Evolutionary conservation across 2,888 invertebrate species (phyloP).

Genomic region (Auanema sp.): DNA sequence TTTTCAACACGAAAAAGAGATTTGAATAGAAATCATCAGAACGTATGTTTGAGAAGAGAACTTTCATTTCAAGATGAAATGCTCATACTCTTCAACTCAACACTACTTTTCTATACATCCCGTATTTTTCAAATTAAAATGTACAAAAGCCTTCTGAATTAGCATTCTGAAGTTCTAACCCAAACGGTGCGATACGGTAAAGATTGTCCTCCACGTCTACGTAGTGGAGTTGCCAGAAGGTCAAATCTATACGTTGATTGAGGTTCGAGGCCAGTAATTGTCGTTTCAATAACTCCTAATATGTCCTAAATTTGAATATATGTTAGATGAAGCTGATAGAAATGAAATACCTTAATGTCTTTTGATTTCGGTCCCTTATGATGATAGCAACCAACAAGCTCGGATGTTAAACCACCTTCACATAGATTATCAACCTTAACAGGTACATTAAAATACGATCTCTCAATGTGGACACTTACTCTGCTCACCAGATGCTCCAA

Average conservation of each 20-base stretch:
- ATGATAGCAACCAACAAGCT: conserved; percentile 46
- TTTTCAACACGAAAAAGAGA: too few relatives aligned
- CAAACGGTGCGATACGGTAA: conserved; percentile 53
- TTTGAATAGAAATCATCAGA: too few relatives aligned
- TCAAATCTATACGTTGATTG: conserved; percentile 45
- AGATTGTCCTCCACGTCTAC: conserved; percentile 30
- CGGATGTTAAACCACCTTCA: conserved; percentile 32
- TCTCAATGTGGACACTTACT: conserved; percentile 19
- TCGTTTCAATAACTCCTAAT: conserved; percentile 44
- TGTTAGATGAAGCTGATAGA: background rate
- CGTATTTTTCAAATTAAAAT: too few relatives aligned
- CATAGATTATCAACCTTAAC: conserved; percentile 43
- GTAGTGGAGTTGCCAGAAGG: conserved; percentile 41
- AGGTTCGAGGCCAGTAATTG: conserved; percentile 33
- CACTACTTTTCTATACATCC: too few relatives aligned
- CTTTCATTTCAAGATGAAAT: too few relatives aligned
- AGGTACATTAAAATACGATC: background rate
- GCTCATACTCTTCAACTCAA: too few relatives aligned
- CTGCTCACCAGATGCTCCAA: conserved; percentile 47
- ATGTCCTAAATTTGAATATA: conserved; percentile 11
- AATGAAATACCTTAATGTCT: conserved; percentile 6
- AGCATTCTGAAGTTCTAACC: conserved; percentile 35
- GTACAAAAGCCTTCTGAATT: background rate
- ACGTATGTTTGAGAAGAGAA: too few relatives aligned
- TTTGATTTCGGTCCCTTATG: conserved; percentile 27